Evolutionary conservation across 2,113 vertebrate genomes (phyloP), one percentile per base, ranked within the genome.

Genomic region (Etheostoma spectabile): DNA sequence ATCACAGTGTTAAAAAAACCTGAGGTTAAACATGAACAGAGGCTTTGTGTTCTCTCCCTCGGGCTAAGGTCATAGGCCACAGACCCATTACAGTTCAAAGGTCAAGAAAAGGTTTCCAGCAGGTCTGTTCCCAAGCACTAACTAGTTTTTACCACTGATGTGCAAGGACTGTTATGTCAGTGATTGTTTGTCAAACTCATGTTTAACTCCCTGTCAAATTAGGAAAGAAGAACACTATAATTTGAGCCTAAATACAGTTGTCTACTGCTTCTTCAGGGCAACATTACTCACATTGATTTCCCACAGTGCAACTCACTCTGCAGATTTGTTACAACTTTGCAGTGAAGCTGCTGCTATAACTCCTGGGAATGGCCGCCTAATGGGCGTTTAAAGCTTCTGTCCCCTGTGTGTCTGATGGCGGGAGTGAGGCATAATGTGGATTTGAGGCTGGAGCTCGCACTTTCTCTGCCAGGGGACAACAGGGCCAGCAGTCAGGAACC

Each of bases 401-500:
- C 77, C 87, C 52, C 55, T n/a, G 49, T 85, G 78, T 62, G 78
- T 63, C 16, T 73, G 82, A 68, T 56, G 42, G 21, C 13, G 22
- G 27, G 55, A 69, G 49, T 16, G 73, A 81, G 80, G 30, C 57
- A 68, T 64, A 79, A 78, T 77, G 82, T 75, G 74, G 80, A 72
- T 64, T 19, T 62, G 60, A 89, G 77, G 78, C 53, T 69, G 76
- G 38, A 69, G 85, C 63, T 85, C 21, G 13, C 18, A 4, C 42
- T 66, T 56, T 56, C 67, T 19, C 80, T 88, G 82, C 85, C 85
- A 88, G 78, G 80, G 89, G 79, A 89, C 85, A 67, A 70, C 16
- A 52, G 84, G 84, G 87, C 91, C 89, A 77, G 85, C 81, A 84
- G 85, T 83, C 68, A 84, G 87, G 85, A 86, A 82, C 84, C 83